phyloP scores from a whole-genome alignment of 2,113 vertebrate species.

The Amblyornis subalaris region DNA sequence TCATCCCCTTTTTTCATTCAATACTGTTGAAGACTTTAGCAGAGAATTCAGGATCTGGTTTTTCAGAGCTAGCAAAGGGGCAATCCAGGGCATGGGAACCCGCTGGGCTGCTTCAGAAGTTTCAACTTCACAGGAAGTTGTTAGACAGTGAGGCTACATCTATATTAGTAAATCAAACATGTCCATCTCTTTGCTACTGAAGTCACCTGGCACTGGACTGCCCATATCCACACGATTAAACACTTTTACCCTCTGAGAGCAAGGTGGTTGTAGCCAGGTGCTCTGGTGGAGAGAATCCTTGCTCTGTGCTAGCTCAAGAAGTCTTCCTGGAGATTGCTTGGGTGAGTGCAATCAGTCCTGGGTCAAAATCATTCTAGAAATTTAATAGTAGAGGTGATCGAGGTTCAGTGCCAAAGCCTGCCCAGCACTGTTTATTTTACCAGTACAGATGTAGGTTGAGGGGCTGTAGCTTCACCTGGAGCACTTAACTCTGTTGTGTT shows the following conservation, averaged over 20 bases:
- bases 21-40: neutral
- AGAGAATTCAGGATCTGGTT: neutral
- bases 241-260: neutral
- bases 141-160: neutral
- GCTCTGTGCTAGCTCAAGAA: neutral
- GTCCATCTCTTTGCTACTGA: neutral
- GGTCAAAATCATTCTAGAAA: neutral
- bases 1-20: neutral
- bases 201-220: neutral
- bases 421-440: neutral
- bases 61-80: neutral
- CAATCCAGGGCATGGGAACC: neutral
- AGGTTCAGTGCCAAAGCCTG: neutral
- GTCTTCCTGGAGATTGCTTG: neutral
- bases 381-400: neutral
- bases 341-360: neutral
- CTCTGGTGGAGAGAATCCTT: neutral
- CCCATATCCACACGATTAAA: neutral
- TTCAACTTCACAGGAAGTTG: neutral
- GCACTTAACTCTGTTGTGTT: neutral
- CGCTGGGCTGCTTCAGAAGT: neutral
- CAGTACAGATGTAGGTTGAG: neutral
- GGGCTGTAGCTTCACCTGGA: neutral
- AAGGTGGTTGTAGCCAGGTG: neutral
- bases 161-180: neutral